Base-by-base conservation (phyloP, 2,888 invertebrate genomes). In the Sipha maydis region DNA sequence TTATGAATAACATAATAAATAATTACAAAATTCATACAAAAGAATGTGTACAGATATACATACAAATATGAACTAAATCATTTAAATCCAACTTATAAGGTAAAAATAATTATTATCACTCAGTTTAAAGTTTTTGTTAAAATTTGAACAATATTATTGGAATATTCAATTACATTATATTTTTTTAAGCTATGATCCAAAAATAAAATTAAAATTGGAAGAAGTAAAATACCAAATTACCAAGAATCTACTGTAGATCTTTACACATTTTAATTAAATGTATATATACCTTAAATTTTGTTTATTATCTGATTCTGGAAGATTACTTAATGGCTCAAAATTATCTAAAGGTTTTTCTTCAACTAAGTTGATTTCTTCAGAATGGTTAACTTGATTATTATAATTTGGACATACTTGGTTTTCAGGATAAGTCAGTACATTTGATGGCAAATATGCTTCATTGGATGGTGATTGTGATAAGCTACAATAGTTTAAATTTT, bases 321-420 rank as follows among this genome's bases (percentile, higher is more conserved):
- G 0, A 76, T 82, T 88, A 71, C 19, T 38, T 21, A 56, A 25
- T 73, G 79, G 28, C 67, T 82, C 88, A 82, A 54, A 3, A 34
- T 11, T 11, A 67, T 88, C 82, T 48, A 78, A 48, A n/a, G 31
- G 11, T 48, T 82, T 88, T 48, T 82, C 88, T 31, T 88, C 88
- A n/a, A 76, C 21, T 17, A 41, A 41, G n/a, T 34, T 82, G 2
- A 8, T 67, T 11, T 85, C 85, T 85, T 85, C 85, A 1, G 69
- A 19, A 28, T 21, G 38, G 21, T 61, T 76, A 69, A 54, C 54
- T 85, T 82, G 80, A 82, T 82, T 88, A 61, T 75, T 80, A 67
- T 67, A 82, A 82, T 80, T 88, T 67, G n/a, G 25, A 82, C 73
- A 82, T 88, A 61, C 61, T 88, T 82, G 88, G 19, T 75, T 88